Base-by-base conservation (phyloP, 53 echinoderm and acorn worm genomes). In the Temnopleurus reevesii region DNA sequence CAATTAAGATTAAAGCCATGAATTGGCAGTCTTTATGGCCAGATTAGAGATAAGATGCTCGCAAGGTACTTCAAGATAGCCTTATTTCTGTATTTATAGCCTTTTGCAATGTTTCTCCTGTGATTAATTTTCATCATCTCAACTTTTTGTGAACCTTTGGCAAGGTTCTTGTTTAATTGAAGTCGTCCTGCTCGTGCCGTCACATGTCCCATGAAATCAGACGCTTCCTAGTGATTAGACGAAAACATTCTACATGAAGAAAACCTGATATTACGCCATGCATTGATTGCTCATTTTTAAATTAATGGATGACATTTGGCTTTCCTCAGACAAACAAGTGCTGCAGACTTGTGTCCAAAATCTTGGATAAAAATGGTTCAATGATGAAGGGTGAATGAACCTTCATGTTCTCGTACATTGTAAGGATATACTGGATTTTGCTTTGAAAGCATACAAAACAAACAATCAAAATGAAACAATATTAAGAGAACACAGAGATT, bases 161-260 rank as follows among this genome's bases (percentile, higher is more conserved):
- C 28, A 79, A 49, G 79, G 49, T 49, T 46, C 47, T 77, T 15
- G n/a, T n/a, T 8, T 79, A 79, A 79, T 79, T 79, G 49, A 79
- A 79, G 47, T 24, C 49, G 46, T 79, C 79, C 79, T 79, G 79
- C 49, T 24, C 3, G 19, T 4, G 46, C n/a, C 12, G 29, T 79
- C 49, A 79, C 79, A 79, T 49, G 79, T 28, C 15, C 18, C 46
- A 38, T 71, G 71, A 28, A 47, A 79, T 79, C 79, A 79, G 79
- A 79, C 41, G 71, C 43, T 38, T 71, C 71, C 71, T 19, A 21
- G 71, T 41, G 71, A 71, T 71, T 71, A 71, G 71, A 8, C 9
- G n/a, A n/a, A 18, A 71, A 71, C 71, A 71, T 71, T 71, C 12
- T n/a, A 71, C 71, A 43, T 36, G 31, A 71, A 71, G 71, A 71